phyloP scores from a whole-genome alignment of 2,113 vertebrate genomes.

The Benitochromis conjunctus region DNA sequence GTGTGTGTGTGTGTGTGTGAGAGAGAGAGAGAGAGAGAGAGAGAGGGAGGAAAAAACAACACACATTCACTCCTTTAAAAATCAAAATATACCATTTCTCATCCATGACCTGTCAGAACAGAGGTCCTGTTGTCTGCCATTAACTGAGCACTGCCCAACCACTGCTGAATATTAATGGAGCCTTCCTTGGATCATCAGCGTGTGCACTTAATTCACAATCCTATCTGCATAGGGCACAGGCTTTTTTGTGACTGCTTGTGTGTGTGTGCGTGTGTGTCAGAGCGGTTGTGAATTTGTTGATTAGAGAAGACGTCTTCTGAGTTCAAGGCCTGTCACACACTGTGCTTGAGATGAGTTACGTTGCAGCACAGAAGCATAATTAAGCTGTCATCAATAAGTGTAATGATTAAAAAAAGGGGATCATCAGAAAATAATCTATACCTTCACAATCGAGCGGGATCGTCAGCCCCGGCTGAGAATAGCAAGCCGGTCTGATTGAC shows the following conservation, averaged over 20 bases:
- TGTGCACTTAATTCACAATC: conserved; percentile 65
- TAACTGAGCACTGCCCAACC: conserved; percentile 70
- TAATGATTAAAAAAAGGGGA: background rate
- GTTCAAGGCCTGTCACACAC: conserved; percentile 43
- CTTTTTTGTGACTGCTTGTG: conserved; percentile 12
- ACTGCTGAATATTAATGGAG: conserved; percentile 76
- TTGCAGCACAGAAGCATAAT: conserved; percentile 30
- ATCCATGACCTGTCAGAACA: conserved; percentile 73
- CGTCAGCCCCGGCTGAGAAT: conserved; percentile 19
- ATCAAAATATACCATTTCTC: conserved; percentile 61
- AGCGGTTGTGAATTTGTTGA: conserved; percentile 32
- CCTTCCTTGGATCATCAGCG: conserved; percentile 61
- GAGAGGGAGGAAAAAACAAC: background rate
- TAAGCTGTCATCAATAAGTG: conserved; percentile 13
- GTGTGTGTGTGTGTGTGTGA: background rate
- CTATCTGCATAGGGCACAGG: conserved; percentile 51
- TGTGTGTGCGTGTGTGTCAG: conserved; percentile 1
- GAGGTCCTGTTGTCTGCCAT: conserved; percentile 78
- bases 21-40: background rate
- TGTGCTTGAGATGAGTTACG: conserved; percentile 19
- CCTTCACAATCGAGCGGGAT: conserved; percentile 13
- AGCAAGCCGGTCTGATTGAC: conserved; percentile 24
- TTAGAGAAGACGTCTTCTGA: conserved; percentile 45
- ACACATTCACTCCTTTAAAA: conserved; percentile 7
- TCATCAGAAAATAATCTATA: conserved; percentile 22